A percentile compares a stretch with the other conserved stretches of the same genome.
phyloP scores from a whole-genome alignment of 2,888 invertebrate species.

The Epinotia demarniana region DNA sequence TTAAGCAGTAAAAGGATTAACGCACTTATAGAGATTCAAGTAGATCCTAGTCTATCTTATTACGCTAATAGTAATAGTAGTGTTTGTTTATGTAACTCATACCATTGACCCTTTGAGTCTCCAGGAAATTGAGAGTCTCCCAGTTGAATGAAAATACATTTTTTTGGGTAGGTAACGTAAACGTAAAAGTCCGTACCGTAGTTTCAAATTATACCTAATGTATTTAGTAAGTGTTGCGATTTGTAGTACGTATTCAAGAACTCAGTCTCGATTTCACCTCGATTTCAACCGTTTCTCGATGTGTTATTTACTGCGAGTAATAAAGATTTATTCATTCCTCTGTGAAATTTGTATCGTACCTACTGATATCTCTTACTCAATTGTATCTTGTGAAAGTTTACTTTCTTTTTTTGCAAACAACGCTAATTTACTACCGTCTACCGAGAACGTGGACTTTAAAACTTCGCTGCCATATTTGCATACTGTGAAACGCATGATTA shows the following conservation, averaged over 20 bases:
- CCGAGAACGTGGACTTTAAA: conserved; percentile 38
- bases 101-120: conserved; percentile 14
- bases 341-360: conserved; percentile 49
- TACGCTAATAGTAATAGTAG: conserved; percentile 52
- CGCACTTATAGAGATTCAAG: conserved; percentile 67
- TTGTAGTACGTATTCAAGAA: conserved; percentile 3
- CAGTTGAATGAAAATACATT: not conserved
- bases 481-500: conserved; percentile 29
- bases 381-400: conserved; percentile 64
- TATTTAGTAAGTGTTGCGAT: not conserved
- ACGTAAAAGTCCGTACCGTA: no score
- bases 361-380: conserved; percentile 56
- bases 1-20: conserved; percentile 50
- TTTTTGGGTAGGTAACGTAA: no score
- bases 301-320: conserved; percentile 35
- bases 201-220: not conserved
- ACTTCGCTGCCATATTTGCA: conserved; percentile 38
- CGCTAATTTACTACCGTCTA: conserved; percentile 56
- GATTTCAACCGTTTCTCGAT: conserved; percentile 24
- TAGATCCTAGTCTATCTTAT: conserved; percentile 60
- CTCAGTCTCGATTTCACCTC: conserved; percentile 15
- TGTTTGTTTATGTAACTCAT: conserved; percentile 2
- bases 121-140: not conserved
- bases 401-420: conserved; percentile 70
- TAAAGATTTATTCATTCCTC: conserved; percentile 40